phyloP scores from a whole-genome alignment of 2,113 vertebrate species.

The Pionites leucogaster region DNA sequence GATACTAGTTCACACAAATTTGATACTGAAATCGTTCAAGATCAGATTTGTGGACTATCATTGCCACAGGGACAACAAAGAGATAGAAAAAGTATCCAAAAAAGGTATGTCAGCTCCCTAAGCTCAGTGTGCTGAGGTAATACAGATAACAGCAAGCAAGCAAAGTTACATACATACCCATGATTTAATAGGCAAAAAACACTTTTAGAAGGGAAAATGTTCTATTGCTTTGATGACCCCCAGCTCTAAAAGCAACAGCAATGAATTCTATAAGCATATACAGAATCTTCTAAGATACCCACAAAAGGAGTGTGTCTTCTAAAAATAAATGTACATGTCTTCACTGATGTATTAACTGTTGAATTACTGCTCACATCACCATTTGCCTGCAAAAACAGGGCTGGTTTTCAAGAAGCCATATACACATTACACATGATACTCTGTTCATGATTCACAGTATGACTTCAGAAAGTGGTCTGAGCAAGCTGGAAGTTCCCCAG shows the following conservation, averaged over 20 bases:
- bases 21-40: neutral
- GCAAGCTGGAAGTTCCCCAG: neutral
- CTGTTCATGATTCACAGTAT: neutral
- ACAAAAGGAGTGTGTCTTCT: neutral
- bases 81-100: neutral
- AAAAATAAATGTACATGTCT: rapidly evolving
- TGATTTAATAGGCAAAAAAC: neutral
- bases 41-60: neutral
- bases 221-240: neutral
- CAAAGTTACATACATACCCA: neutral
- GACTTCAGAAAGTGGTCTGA: neutral
- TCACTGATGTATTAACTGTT: neutral
- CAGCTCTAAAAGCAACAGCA: neutral
- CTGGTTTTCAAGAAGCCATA: neutral
- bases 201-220: neutral
- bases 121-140: neutral
- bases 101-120: neutral
- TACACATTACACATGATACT: neutral
- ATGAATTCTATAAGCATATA: neutral
- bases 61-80: neutral
- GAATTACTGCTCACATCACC: neutral
- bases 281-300: neutral
- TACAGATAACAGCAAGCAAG: neutral
- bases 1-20: neutral
- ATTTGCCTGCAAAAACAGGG: neutral